Base-by-base conservation (phyloP, 2,113 vertebrate genomes). In the Puntigrus tetrazona region DNA sequence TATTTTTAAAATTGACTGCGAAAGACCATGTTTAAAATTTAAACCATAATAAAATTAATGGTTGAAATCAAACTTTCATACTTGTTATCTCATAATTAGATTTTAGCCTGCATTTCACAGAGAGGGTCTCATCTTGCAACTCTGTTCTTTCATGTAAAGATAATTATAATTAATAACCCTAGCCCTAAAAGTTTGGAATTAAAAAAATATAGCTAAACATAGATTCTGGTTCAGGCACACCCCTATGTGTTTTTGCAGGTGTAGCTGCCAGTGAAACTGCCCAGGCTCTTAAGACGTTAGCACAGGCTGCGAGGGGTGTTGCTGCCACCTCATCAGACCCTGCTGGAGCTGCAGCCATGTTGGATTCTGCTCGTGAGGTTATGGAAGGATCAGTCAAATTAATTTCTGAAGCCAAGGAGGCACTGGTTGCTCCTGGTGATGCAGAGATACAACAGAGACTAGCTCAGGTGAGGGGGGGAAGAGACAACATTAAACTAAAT, bases 371-470 rank as follows among this genome's bases (percentile, higher is more conserved):
- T 22, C 93, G 96, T 47, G 97, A 96, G 6, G 98, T 99, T 70
- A 99, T 99, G 97, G 97, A 99, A 85, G 97, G 97, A 79, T 98
- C 97, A 0, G 97, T 96, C 29, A 95, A 98, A 94, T 95, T 99
- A 80, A 98, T 99, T 86, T 96, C 97, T 2, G 97, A 99, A 90
- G 97, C 97, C 4, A 97, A 98, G 88, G 95, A 98, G 92, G 97
- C 97, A 13, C 91, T 99, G 89, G 94, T 96, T 70, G 95, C 96
- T 20, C 97, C 97, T 0, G 97, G 97, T 22, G 98, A 99, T 63
- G 96, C 97, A 0, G 98, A 99, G 89, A 96, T 97, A 79, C 98
- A 99, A 87, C 97, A 99, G 90, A 96, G 97, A 74, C 92, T 99
- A 67, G 97, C 97, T n/a, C 97, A 99, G 96, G 98, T 98, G 86